Base-by-base conservation (phyloP, 2,888 invertebrate genomes). In the Neoascia interrupta region DNA sequence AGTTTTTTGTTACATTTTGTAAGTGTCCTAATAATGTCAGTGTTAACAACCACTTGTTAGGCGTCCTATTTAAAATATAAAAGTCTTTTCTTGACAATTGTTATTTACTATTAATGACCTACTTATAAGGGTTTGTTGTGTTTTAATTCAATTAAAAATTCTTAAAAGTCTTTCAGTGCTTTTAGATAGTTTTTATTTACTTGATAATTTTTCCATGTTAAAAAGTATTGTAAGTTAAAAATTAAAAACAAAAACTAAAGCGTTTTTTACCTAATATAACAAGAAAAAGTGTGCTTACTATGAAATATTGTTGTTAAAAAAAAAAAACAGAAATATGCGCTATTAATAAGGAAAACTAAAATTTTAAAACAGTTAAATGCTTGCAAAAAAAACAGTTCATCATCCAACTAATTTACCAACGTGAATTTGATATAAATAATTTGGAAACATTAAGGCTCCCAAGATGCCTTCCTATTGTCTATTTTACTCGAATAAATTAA, bases 1-100 rank as follows among this genome's bases (percentile, higher is more conserved):
- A 31, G 31, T 31, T 31, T 3, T 4, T 31, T 31, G 39, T 51
- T 39, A 63, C 49, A 63, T 37, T 47, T 18, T 39, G 26, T 5
- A 76, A 76, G 70, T 76, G 75, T 76, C 63, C 70, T 64, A 70
- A 63, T 51, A 31, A 63, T 70, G 64, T 70, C 70, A 69, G 18
- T 75, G 69, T 75, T 70, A 70, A 51, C 43, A 61, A 34, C 23
- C 36, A 41, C n/a, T 1, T 36, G 13, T 39, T 36, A 56, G 49
- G 31, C 18, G 3, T 60, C 11, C 19, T 36, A 6, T 36, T 45
- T 28, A 10, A 2, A 5, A 19, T 18, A 18, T 5, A 23, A 26
- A 19, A 36, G 11, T 34, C 39, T 43, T 43, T 28, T 15, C 23
- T 23, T 21, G 4, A 45, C 28, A 11, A 13, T 39, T 47, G 31